Percentiles rank a stretch among this genome's conserved stretches.
Evolutionary conservation across 2,113 vertebrate species (phyloP).

Genomic region (Pollachius pollachius): DNA sequence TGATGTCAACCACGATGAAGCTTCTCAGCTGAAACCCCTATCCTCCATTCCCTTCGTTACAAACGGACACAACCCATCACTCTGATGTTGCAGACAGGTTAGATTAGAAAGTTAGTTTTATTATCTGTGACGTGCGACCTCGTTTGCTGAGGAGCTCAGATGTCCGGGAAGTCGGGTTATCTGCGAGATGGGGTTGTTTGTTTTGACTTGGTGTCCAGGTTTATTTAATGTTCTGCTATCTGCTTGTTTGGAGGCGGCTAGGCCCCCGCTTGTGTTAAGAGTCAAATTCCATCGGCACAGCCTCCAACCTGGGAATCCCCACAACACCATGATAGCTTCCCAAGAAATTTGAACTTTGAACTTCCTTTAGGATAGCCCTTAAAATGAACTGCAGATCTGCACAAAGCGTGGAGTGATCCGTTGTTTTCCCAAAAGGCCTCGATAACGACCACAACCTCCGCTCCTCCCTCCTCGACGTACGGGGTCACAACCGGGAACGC

Average conservation of each 20-base stretch:
- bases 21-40: constrained; percentile 2
- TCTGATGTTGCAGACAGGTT: neutral
- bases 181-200: constrained; percentile 38
- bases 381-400: no score
- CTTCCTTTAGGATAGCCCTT: no score
- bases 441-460: neutral
- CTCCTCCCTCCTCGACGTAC: neutral
- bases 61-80: constrained; percentile 4
- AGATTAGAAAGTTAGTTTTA: neutral
- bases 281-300: no score
- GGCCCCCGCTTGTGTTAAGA: no score
- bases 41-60: neutral
- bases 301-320: no score
- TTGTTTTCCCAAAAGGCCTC: no score
- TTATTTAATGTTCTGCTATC: constrained; percentile 57
- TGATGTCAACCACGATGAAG: constrained; percentile 41
- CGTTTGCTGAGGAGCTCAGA: no score
- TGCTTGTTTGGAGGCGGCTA: constrained; percentile 47
- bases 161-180: constrained; percentile 9
- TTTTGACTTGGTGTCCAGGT: constrained; percentile 41
- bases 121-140: no score
- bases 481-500: no score
- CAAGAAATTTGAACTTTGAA: no score
- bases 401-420: no score
- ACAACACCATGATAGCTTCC: no score